Evolutionary conservation across 2,888 invertebrate genomes (phyloP), one percentile per base, ranked within the genome.

Genomic region (Diogma glabrata): DNA sequence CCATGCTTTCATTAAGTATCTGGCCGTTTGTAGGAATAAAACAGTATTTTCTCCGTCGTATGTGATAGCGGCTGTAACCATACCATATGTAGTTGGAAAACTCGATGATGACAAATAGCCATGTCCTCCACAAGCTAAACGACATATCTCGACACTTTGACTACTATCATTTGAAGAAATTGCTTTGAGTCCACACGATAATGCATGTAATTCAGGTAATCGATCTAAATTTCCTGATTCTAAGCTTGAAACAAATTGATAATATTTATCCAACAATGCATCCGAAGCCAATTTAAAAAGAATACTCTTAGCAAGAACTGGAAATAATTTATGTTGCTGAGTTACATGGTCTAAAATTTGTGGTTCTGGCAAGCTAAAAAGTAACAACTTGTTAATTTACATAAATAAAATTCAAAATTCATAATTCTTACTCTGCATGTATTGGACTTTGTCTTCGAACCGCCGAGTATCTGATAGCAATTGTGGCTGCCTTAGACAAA

Each of bases 21-120:
- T 76, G 3, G 94, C 92, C 1, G 91, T 89, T 72, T 96, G 96
- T 50, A 96, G 73, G 52, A 87, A 72, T 67, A 96, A 76, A 19
- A 96, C 95, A 0, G 94, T 94, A 69, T 96, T 95, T 74, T 96
- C 96, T 1, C 96, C 96, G 72, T 96, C 95, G 65, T 95, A 96
- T 1, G 95, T 96, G 67, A 87, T 87, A 51, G 87, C 86, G 45
- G 94, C 93, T 1, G 90, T 89, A 30, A 84, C 81, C 60, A 84
- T 74, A 2, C 87, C 86, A 66, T 92, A 95, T 4, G 86, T 84
- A 50, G 81, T 76, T n/a, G 94, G 93, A 56, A 96, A 75, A 67
- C 86, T 91, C 54, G 92, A 87, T 49, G 84, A 75, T 50, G 83
- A 79, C 85, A 91, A 87, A 72, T 87, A 96, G 5, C 96, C 96